phyloP scores from a whole-genome alignment of 2,888 invertebrate species.

The Agrotis exclamationis region DNA sequence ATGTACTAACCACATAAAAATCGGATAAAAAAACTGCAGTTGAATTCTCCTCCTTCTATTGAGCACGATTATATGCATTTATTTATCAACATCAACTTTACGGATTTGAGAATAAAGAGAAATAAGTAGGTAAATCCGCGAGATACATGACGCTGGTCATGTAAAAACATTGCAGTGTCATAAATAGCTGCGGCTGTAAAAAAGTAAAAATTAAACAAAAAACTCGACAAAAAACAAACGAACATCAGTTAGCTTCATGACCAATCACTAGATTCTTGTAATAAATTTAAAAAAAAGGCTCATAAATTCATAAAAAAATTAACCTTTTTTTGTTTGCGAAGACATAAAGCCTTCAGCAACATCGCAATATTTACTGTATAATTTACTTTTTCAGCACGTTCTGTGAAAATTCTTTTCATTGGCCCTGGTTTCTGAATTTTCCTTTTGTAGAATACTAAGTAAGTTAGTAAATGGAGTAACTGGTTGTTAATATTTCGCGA shows the following conservation, averaged over 20 bases:
- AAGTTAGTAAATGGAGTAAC: slow-evolving; percentile 25
- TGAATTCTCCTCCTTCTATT: no score
- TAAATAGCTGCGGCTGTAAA: background rate
- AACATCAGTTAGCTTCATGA: slow-evolving; percentile 2
- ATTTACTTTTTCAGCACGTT: slow-evolving; percentile 54
- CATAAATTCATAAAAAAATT: slow-evolving; percentile 20
- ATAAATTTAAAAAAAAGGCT: slow-evolving; percentile 50
- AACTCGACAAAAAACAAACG: slow-evolving; percentile 1
- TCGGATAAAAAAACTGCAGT: no score
- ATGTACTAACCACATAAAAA: no score
- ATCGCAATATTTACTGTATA: slow-evolving; percentile 43
- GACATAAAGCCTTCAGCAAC: slow-evolving; percentile 39
- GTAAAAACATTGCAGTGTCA: background rate
- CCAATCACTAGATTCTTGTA: slow-evolving; percentile 9
- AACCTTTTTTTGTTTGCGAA: slow-evolving; percentile 39
- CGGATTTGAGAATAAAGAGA: no score
- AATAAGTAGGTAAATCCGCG: no score
- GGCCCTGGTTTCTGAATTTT: slow-evolving; percentile 35
- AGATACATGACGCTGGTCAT: no score
- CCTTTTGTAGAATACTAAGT: slow-evolving; percentile 52
- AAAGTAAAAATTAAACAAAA: background rate
- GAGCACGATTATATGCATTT: no score
- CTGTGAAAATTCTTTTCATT: slow-evolving; percentile 36
- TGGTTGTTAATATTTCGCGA: slow-evolving; percentile 23
- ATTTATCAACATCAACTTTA: no score